Percentiles rank a stretch among this genome's conserved stretches.
Conservation (phyloP, 2,113 vertebrate species). For the Ctenodactylus gundi region DNA sequence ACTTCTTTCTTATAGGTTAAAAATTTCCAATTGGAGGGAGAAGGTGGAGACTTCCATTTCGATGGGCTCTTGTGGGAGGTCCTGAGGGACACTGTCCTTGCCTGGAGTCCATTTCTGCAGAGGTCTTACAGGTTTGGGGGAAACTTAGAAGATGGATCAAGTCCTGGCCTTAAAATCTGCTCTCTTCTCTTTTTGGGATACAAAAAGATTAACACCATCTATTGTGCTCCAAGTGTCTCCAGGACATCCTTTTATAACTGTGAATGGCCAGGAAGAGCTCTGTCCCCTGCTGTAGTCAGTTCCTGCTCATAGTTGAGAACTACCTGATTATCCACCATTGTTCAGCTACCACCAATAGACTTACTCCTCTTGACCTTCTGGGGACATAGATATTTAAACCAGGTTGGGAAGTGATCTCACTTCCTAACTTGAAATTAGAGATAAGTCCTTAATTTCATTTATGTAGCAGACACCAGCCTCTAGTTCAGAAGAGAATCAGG, state of each 20-base stretch:
- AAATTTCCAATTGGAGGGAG: constrained; percentile 18
- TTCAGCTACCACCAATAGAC: background rate
- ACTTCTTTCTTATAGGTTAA: constrained; percentile 12
- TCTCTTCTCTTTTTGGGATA: background rate
- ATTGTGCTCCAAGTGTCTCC: background rate
- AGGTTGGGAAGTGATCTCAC: background rate
- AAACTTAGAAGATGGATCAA: background rate
- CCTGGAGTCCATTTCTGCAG: background rate
- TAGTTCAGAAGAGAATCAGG: background rate
- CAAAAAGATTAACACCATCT: background rate
- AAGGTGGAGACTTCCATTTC: no score
- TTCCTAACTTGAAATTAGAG: background rate
- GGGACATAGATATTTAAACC: background rate
- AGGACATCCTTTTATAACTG: background rate
- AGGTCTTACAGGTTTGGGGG: background rate
- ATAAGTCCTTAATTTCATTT: background rate
- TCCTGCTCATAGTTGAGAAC: background rate
- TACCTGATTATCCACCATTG: background rate
- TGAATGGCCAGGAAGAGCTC: background rate
- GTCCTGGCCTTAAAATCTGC: background rate
- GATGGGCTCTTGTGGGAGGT: background rate
- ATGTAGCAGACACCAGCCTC: background rate
- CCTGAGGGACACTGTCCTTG: background rate
- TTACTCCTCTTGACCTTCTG: background rate
- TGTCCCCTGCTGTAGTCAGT: background rate